Evolutionary conservation across 2,888 invertebrate genomes (phyloP).

Genomic region (Bombylius discolor): DNA sequence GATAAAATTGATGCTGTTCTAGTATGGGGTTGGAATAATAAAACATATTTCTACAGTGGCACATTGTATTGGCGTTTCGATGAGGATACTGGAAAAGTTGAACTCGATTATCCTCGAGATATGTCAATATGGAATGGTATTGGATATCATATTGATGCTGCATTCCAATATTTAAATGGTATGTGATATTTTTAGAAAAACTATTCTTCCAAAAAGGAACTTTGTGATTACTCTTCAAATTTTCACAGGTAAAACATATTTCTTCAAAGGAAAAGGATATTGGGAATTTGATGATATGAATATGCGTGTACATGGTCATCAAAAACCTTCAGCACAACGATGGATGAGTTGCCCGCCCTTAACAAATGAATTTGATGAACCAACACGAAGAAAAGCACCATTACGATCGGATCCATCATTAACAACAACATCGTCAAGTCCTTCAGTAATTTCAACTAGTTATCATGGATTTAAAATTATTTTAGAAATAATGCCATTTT

Average conservation of each 20-base stretch:
- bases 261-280: conserved; percentile 82
- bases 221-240: conserved; percentile 6
- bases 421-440: not conserved
- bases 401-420: not conserved
- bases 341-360: conserved; percentile 66
- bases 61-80: conserved; percentile 60
- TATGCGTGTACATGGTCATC: conserved; percentile 62
- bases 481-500: not conserved
- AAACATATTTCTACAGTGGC: conserved; percentile 83
- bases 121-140: conserved; percentile 91
- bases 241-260: conserved; percentile 71
- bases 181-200: conserved; percentile 23
- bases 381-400: not conserved
- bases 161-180: conserved; percentile 87
- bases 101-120: conserved; percentile 86
- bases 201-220: not conserved
- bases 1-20: conserved; percentile 80
- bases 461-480: not conserved
- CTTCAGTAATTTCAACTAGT: not conserved
- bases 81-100: conserved; percentile 61
- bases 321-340: conserved; percentile 57
- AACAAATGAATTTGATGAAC: conserved; percentile 29
- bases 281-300: conserved; percentile 78
- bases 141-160: conserved; percentile 79
- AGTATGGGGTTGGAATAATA: conserved; percentile 88